These are phyloP conservation scores for Aporophyla nigra DNA, from an alignment of 2,888 invertebrate species.

Conservation along the genomic window DNA sequence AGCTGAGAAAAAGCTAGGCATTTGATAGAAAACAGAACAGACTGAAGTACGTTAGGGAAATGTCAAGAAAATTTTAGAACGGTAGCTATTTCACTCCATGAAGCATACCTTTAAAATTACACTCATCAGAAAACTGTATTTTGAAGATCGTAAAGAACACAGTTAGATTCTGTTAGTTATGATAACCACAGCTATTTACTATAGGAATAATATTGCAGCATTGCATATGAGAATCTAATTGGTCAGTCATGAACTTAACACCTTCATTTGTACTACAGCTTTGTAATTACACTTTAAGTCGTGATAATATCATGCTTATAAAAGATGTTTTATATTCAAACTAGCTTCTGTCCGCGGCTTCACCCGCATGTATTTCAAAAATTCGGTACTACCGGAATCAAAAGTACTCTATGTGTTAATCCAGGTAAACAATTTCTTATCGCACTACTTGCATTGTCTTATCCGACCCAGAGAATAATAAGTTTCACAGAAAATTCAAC, in stretches of 20 bases:
- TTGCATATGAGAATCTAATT: conserved; percentile 38
- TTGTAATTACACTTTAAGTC: conserved; percentile 16
- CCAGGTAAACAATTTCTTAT: too few species aligned
- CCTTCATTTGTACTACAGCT: conserved; percentile 16
- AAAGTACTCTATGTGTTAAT: too few species aligned
- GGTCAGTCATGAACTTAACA: conserved; percentile 34
- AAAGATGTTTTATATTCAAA: conserved; percentile 5
- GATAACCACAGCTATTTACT: conserved; percentile 30
- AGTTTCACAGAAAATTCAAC: too few species aligned
- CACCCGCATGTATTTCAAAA: too few species aligned
- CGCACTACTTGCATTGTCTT: too few species aligned
- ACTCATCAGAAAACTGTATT: conserved; percentile 8
- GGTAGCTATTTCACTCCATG: background rate
- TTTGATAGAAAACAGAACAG: background rate
- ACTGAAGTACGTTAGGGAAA: too few species aligned
- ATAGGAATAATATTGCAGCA: conserved; percentile 5
- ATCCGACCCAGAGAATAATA: too few species aligned
- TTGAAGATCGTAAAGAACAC: background rate
- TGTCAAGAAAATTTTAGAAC: background rate
- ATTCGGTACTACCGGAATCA: too few species aligned
- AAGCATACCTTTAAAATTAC: conserved; percentile 3
- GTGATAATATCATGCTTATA: conserved; percentile 21
- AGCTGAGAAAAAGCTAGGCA: too few species aligned
- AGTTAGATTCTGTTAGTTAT: conserved; percentile 18
- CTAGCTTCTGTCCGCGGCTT: too few species aligned